Conservation (phyloP, 1,140 invertebrate species). For the Drosophila gunungcola region DNA sequence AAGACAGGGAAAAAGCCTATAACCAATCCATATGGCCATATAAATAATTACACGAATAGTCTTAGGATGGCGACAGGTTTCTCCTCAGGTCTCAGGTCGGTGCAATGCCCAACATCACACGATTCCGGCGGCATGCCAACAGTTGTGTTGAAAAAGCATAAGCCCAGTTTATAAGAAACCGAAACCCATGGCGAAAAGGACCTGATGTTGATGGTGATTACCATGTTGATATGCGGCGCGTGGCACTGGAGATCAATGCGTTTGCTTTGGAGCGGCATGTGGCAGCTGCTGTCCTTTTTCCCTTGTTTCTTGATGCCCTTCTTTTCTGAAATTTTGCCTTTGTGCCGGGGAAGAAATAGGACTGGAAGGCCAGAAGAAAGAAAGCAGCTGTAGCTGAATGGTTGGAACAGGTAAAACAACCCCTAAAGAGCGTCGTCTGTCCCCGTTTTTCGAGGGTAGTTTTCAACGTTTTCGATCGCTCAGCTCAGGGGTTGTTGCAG, state of each 20-base stretch:
- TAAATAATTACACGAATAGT: constrained; percentile 60
- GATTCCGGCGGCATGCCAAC: constrained; percentile 62
- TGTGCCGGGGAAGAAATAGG: constrained; percentile 18
- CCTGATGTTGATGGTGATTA: constrained; percentile 58
- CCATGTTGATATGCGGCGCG: constrained; percentile 82
- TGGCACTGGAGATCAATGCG: constrained; percentile 63
- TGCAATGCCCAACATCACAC: constrained; percentile 39
- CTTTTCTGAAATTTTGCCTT: background rate
- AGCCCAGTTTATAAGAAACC: constrained; percentile 32
- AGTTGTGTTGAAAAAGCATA: constrained; percentile 53
- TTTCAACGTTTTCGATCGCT: constrained; percentile 33
- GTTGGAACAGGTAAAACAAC: constrained; percentile 71
- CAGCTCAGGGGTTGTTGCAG: constrained; percentile 37
- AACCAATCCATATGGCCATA: constrained; percentile 48
- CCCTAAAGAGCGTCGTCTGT: constrained; percentile 37
- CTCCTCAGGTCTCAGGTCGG: constrained; percentile 9
- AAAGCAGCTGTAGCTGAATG: constrained; percentile 51
- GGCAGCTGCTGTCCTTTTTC: constrained; percentile 74
- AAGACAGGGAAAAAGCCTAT: constrained; percentile 25
- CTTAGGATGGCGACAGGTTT: constrained; percentile 63
- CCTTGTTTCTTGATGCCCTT: constrained; percentile 6
- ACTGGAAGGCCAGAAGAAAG: constrained; percentile 48
- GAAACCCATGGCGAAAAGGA: constrained; percentile 46
- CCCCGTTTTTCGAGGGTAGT: constrained; percentile 36
- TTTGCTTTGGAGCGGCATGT: constrained; percentile 62